Conservation (phyloP, 2,888 invertebrate genomes). For the Gryllus longicercus region DNA sequence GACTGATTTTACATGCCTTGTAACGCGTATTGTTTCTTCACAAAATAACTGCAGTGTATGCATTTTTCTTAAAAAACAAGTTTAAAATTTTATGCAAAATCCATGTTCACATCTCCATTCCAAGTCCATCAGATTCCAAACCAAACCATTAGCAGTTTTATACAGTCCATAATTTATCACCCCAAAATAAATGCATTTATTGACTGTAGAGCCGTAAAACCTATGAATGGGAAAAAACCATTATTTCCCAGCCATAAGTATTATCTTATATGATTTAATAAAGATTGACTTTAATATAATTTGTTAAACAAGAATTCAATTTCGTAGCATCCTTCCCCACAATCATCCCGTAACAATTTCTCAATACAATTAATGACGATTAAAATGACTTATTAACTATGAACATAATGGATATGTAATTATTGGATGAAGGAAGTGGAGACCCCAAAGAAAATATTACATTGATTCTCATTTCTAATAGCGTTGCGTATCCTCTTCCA, state of each 20-base stretch:
- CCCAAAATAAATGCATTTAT: background rate
- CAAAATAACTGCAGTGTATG: constrained; percentile 10
- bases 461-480: too few relatives aligned
- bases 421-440: too few relatives aligned
- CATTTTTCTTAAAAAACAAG: background rate
- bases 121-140: background rate
- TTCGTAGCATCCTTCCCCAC: too few relatives aligned
- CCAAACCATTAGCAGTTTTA: background rate
- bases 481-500: too few relatives aligned
- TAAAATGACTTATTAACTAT: too few relatives aligned
- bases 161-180: background rate
- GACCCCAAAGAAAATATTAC: too few relatives aligned
- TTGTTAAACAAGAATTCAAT: background rate
- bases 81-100: constrained; percentile 10
- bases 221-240: background rate
- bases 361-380: too few relatives aligned
- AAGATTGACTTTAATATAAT: background rate
- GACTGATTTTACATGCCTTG: constrained; percentile 17
- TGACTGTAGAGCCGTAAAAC: background rate
- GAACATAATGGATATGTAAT: too few relatives aligned
- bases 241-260: background rate
- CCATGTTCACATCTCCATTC: background rate
- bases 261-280: background rate
- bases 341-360: too few relatives aligned
- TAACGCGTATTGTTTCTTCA: constrained; percentile 11